phyloP scores from a whole-genome alignment of 1,140 invertebrate species.

The Heterodera schachtii region DNA sequence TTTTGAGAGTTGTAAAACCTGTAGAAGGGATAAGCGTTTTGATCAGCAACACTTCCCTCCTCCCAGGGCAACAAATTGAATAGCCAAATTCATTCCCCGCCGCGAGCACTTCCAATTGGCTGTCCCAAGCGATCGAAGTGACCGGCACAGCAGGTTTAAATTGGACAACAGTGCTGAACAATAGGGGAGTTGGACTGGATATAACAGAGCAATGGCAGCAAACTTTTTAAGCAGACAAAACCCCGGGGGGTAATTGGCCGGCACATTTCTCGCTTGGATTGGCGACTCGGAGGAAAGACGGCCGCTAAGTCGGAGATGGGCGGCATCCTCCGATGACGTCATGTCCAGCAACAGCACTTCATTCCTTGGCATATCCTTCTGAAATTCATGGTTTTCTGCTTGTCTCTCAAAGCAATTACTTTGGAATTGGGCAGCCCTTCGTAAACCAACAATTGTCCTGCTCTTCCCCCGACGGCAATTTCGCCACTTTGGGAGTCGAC shows the following conservation, averaged over 20 bases:
- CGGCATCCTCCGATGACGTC: neutral
- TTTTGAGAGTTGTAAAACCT: neutral
- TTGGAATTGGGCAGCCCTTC: conserved; percentile 17
- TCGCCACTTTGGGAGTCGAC: conserved; percentile 38
- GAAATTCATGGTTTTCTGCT: neutral
- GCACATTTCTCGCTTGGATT: conserved; percentile 15
- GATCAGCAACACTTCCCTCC: conserved; percentile 27
- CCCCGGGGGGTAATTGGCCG: conserved; percentile 22
- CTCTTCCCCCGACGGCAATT: conserved; percentile 38
- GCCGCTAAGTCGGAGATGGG: neutral
- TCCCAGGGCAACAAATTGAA: conserved; percentile 28
- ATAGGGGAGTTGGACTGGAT: neutral
- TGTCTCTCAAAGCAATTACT: neutral
- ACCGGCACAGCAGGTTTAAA: conserved; percentile 40
- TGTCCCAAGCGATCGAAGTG: conserved; percentile 39
- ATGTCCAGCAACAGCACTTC: conserved; percentile 27
- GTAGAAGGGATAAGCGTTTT: conserved; percentile 35
- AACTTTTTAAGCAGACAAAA: conserved; percentile 29
- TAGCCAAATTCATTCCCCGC: conserved; percentile 49
- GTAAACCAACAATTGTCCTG: conserved; percentile 42
- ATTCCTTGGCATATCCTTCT: conserved; percentile 6
- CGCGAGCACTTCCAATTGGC: conserved; percentile 22
- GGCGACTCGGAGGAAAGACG: conserved; percentile 9
- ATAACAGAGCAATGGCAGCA: neutral
- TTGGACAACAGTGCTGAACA: conserved; percentile 30